phyloP scores from a whole-genome alignment of 2,113 vertebrate genomes.

The Indicator indicator region DNA sequence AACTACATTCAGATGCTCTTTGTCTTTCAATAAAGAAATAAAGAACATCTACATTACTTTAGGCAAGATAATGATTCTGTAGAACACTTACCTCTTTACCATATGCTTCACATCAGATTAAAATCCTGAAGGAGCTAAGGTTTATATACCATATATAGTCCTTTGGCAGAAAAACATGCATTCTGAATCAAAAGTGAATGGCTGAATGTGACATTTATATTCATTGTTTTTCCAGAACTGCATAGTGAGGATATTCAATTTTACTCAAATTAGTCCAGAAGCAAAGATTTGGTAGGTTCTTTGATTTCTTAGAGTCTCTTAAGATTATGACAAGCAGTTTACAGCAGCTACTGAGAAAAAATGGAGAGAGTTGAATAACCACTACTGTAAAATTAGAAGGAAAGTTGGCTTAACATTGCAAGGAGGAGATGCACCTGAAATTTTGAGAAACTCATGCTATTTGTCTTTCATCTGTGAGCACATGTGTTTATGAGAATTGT shows the following conservation, averaged over 20 bases:
- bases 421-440: not conserved
- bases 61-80: conserved; percentile 53
- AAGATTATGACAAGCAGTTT: conserved; percentile 12
- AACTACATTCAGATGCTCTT: conserved; percentile 72
- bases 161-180: conserved; percentile 36
- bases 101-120: conserved; percentile 59
- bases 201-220: conserved; percentile 21
- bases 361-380: not conserved
- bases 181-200: conserved; percentile 23
- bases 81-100: conserved; percentile 57
- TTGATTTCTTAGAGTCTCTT: conserved; percentile 27
- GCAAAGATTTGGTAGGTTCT: conserved; percentile 12
- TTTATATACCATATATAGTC: conserved; percentile 6
- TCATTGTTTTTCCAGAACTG: conserved; percentile 41
- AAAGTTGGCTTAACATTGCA: conserved; percentile 2
- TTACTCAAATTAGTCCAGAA: conserved; percentile 24
- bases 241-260: not conserved
- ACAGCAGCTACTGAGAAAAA: not conserved
- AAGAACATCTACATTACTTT: conserved; percentile 64
- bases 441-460: not conserved
- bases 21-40: conserved; percentile 67
- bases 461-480: not conserved
- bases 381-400: not conserved
- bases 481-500: not conserved
- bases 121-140: conserved; percentile 60